Conservation (phyloP, 2,888 invertebrate species). For the Callyntrura sp. region DNA sequence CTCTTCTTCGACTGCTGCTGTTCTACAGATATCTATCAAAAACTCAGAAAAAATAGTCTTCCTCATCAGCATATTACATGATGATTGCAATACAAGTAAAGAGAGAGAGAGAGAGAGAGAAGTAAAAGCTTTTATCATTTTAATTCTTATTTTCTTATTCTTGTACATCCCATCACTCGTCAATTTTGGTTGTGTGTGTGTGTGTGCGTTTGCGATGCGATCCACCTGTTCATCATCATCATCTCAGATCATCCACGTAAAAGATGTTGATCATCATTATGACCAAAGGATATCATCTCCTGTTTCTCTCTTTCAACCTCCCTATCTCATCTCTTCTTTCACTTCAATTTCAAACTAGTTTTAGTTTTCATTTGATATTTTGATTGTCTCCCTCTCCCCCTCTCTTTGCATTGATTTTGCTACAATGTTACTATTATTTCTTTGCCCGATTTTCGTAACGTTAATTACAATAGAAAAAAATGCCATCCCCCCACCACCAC, state of each 20-base stretch:
- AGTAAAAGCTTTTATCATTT: background rate
- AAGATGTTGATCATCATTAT: constrained; percentile 1
- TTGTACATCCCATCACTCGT: background rate
- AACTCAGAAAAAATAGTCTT: too few relatives aligned
- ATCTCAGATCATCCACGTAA: too few relatives aligned
- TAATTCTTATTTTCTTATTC: background rate
- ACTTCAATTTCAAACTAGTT: constrained; percentile 61
- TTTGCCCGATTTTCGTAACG: constrained; percentile 43
- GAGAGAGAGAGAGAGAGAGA: too few relatives aligned
- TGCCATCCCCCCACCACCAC: too few relatives aligned
- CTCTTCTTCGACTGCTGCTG: too few relatives aligned
- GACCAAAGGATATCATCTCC: constrained; percentile 40
- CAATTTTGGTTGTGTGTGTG: background rate
- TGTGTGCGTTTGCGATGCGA: too few relatives aligned
- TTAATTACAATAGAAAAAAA: constrained; percentile 59
- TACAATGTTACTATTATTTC: constrained; percentile 1
- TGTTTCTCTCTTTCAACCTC: constrained; percentile 10
- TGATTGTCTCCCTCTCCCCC: constrained; percentile 26
- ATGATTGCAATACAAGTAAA: too few relatives aligned
- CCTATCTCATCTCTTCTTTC: constrained; percentile 24
- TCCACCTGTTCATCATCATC: constrained; percentile 20
- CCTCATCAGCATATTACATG: too few relatives aligned
- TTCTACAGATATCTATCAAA: too few relatives aligned
- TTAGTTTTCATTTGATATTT: constrained; percentile 26
- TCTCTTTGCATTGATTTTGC: background rate